Evolutionary conservation across 2,888 invertebrate species (phyloP).

Genomic region (Megastigmus dorsalis): DNA sequence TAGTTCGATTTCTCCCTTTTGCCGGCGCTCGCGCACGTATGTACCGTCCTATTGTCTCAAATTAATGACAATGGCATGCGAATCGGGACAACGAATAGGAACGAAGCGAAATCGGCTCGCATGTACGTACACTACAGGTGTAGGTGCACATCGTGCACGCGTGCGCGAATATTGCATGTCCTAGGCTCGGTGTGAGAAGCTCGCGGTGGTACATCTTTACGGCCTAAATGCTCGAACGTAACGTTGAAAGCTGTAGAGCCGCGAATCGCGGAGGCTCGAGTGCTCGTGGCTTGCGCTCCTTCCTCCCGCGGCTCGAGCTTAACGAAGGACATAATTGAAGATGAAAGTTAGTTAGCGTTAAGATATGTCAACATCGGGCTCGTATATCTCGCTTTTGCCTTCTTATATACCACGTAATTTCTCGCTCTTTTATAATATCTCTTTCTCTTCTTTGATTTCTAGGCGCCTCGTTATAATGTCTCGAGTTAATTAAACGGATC

Average conservation of each 20-base stretch:
- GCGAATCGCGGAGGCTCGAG: neutral
- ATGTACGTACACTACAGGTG: too few relatives aligned
- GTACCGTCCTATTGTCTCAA: too few relatives aligned
- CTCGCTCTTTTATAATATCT: neutral
- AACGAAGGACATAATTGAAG: slow-evolving; percentile 35
- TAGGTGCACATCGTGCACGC: too few relatives aligned
- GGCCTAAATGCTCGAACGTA: neutral
- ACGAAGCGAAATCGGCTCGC: too few relatives aligned
- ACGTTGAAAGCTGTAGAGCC: slow-evolving; percentile 5
- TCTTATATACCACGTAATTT: neutral
- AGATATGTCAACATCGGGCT: slow-evolving; percentile 19
- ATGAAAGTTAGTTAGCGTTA: slow-evolving; percentile 25
- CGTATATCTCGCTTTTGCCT: neutral
- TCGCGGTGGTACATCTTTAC: neutral
- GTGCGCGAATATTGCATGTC: neutral
- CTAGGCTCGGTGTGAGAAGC: neutral
- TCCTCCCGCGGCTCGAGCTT: slow-evolving; percentile 4
- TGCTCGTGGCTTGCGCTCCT: too few relatives aligned
- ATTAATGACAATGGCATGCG: slow-evolving; percentile 23
- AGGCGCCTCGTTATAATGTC: neutral
- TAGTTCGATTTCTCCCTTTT: neutral
- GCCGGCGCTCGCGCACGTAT: neutral
- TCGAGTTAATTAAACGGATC: neutral
- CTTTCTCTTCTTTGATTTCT: slow-evolving; percentile 12
- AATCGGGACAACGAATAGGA: slow-evolving; percentile 20